Evolutionary conservation across 92 coral and sea anemone species (phyloP), one percentile per base, ranked within the genome.

Genomic region (Porites cylindrica): DNA sequence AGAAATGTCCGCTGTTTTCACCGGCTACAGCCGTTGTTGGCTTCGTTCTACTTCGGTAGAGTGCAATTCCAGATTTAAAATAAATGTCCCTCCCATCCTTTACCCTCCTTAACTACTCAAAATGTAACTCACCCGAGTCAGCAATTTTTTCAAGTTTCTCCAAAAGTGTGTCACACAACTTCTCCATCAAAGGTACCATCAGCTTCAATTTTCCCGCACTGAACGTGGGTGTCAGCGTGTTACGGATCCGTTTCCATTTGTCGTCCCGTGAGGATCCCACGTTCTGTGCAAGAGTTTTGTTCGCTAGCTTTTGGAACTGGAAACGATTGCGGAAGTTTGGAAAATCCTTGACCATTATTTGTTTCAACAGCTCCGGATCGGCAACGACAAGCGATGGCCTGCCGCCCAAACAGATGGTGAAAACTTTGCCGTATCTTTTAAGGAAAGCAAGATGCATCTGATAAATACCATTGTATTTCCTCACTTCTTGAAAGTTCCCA

Each of bases 291-390:
- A 90, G 12, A 1, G 75, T 64, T 1, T 43, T 32, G 23, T 14
- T 19, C 17, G 51, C 7, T 51, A 14, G n/a, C 19, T 24, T 19
- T 17, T n/a, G 65, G 18, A 75, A 1, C 68, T 21, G 65, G 21
- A 64, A 61, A 13, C 91, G 93, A 51, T 90, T 88, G 51, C 84
- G 82, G 70, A 93, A 93, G 66, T 72, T 84, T n/a, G 87, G 70
- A 51, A 91, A 91, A 43, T 93, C 89, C 74, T 77, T 87, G 65
- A 85, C 82, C 88, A 91, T 78, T 11, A 93, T 91, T 56, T 93
- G 93, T 74, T 86, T 93, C 20, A 93, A 38, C 83, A 89, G 63
- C 73, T 93, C 96, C 0, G 96, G 96, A 23, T 93, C 96, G 7
- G 84, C 93, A 47, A 93, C 87, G 2, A 93, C 93, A 17, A 91